Evolutionary conservation across 2,113 vertebrate species (phyloP), one percentile per base, ranked within the genome.

Genomic region (Reinhardtius hippoglossoides): DNA sequence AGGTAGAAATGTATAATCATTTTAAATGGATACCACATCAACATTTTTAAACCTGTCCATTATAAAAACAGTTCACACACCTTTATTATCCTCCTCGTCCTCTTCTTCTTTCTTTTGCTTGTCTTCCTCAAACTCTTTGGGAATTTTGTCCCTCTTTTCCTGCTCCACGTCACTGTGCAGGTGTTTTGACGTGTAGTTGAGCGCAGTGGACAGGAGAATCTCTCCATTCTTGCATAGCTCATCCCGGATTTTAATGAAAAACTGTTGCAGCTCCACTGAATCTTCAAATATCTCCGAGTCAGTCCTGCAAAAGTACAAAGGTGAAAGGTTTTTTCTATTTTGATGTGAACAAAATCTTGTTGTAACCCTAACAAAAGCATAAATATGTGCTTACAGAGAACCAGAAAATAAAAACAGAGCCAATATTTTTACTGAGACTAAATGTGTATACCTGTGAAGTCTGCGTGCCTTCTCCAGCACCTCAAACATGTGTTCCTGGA

Each of bases 211-310:
- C 71, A 97, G 93, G 26, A 99, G 94, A 71, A 99, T 98, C 90
- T 99, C 98, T 4, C 98, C 98, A 5, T 99, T 99, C 91, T 99
- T 99, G 93, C 98, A 99, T 58, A 99, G 94, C 40, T 99, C 98
- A 86, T 99, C 98, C 74, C 98, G 94, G 87, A 99, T 99, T 91
- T 97, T 99, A 83, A 99, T 96, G 79, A 99, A 96, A 91, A 99
- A 99, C 79, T 99, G 97, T 67, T 99, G 98, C 70, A 99, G 96
- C 86, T 99, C 98, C 3, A 98, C 96, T 0, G 98, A 94, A 87
- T 99, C 98, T 65, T 99, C 98, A 4, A 98, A 99, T 79, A 98
- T 97, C 92, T 99, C 98, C 0, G 98, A 99, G 91, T 99, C 98
- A 26, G 98, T 99, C 92, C 98, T 99, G 88, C 18, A 92, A 85